Conservation (phyloP, 1,140 invertebrate genomes). For the Sycobia sp. region DNA sequence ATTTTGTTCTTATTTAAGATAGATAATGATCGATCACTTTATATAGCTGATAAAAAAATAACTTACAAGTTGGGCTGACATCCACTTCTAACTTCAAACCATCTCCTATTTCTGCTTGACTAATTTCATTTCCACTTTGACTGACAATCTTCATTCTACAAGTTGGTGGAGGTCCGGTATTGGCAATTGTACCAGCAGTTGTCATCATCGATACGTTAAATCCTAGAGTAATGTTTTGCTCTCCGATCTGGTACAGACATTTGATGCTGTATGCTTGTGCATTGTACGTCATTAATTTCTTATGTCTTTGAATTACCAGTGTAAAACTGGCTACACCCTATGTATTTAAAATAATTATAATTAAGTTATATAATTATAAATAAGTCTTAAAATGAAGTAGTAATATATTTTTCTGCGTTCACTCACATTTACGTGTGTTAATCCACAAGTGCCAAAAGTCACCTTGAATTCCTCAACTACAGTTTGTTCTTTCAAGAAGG, state of each 20-base stretch:
- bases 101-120: conserved; percentile 90
- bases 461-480: conserved; percentile 85
- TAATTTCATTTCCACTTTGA: conserved; percentile 84
- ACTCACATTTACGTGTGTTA: conserved; percentile 88
- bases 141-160: conserved; percentile 92
- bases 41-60: too few species aligned
- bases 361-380: not conserved
- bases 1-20: too few species aligned
- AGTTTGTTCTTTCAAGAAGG: conserved; percentile 10
- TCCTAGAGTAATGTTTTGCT: conserved; percentile 89
- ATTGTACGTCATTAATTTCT: conserved; percentile 91
- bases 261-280: conserved; percentile 94
- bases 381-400: not conserved
- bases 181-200: conserved; percentile 92
- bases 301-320: conserved; percentile 93
- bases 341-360: conserved; percentile 30
- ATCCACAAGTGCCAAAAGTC: conserved; percentile 86
- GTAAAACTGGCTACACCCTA: conserved; percentile 90
- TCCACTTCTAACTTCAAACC: conserved; percentile 89
- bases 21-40: too few species aligned
- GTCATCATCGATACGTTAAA: conserved; percentile 96
- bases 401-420: not conserved
- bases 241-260: conserved; percentile 91
- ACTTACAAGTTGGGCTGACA: conserved; percentile 86
- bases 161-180: conserved; percentile 90